phyloP scores from a whole-genome alignment of 2,888 invertebrate species.

The Pycnomerus fuliginosus region DNA sequence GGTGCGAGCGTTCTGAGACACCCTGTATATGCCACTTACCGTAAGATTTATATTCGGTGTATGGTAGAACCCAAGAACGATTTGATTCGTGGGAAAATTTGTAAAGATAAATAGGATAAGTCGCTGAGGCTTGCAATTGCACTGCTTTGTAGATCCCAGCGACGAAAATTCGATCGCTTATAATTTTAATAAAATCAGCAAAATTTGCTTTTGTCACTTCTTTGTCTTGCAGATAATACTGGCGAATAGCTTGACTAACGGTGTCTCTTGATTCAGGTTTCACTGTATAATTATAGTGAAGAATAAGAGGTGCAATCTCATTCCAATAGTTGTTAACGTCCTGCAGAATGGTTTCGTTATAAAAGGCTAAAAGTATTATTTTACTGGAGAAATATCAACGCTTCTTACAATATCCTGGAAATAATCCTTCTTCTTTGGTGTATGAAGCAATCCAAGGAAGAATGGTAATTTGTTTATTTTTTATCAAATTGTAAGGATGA shows the following conservation, averaged over 20 bases:
- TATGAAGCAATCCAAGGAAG: slow-evolving; percentile 70
- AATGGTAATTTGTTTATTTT: slow-evolving; percentile 60
- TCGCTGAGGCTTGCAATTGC: slow-evolving; percentile 58
- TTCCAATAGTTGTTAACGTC: slow-evolving; percentile 47
- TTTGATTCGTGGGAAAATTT: slow-evolving; percentile 61
- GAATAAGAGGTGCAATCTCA: slow-evolving; percentile 45
- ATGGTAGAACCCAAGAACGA: too few relatives aligned
- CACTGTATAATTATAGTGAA: slow-evolving; percentile 49
- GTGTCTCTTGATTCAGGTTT: slow-evolving; percentile 27
- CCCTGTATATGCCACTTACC: too few relatives aligned
- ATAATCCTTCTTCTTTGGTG: slow-evolving; percentile 71
- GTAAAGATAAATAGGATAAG: slow-evolving; percentile 65
- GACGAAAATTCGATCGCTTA: slow-evolving; percentile 66
- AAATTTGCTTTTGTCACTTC: slow-evolving; percentile 40
- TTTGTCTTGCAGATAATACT: slow-evolving; percentile 44
- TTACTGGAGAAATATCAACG: too few relatives aligned
- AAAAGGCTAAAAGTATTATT: too few relatives aligned
- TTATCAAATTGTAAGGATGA: slow-evolving; percentile 64
- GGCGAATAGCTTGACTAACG: slow-evolving; percentile 42
- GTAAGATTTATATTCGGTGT: too few relatives aligned
- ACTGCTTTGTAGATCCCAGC: slow-evolving; percentile 62
- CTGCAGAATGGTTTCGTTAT: too few relatives aligned
- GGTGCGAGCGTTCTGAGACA: too few relatives aligned
- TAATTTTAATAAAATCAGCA: slow-evolving; percentile 41
- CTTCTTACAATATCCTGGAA: too few relatives aligned